A percentile compares a stretch with the other conserved stretches of the same genome.
Evolutionary conservation across 2,113 vertebrate species (phyloP).

Genomic region (Suricata suricatta): DNA sequence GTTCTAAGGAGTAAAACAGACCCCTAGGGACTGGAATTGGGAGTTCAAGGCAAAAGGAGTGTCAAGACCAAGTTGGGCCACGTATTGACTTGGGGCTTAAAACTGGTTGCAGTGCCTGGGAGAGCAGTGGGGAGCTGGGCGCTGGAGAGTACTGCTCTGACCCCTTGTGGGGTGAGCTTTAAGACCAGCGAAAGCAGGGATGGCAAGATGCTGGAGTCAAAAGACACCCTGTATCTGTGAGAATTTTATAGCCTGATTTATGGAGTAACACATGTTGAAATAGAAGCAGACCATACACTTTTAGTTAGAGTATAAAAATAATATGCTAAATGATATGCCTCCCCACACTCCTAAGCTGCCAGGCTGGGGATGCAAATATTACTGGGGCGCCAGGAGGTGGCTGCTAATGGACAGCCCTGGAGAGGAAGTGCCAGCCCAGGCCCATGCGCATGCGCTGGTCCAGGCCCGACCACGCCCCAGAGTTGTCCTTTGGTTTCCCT

Average conservation of each 20-base stretch:
- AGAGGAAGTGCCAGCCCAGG: fast-evolving
- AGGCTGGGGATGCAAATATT: not conserved
- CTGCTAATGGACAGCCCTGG: not conserved
- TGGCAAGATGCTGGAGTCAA: not conserved
- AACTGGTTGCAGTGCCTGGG: not conserved
- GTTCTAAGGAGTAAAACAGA: not conserved
- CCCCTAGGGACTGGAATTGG: not conserved
- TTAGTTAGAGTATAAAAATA: not conserved
- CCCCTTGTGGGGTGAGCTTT: not conserved
- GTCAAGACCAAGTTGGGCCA: not conserved
- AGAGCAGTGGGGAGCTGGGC: not conserved
- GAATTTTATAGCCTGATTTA: conserved; percentile 37
- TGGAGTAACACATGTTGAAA: conserved; percentile 23
- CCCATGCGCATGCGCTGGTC: fast-evolving
- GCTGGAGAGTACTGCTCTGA: not conserved
- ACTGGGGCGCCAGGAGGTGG: not conserved
- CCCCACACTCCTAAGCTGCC: not conserved
- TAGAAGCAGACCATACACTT: conserved; percentile 20
- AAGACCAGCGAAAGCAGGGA: not conserved
- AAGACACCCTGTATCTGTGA: not conserved
- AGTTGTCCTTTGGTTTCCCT: not conserved
- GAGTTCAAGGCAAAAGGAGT: not conserved
- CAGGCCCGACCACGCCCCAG: fast-evolving
- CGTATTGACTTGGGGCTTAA: not conserved
- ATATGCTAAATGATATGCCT: conserved; percentile 13